A percentile compares a stretch with the other conserved stretches of the same genome.
Conservation (phyloP, 1,140 invertebrate genomes). For the Propsilocerus akamusi region DNA sequence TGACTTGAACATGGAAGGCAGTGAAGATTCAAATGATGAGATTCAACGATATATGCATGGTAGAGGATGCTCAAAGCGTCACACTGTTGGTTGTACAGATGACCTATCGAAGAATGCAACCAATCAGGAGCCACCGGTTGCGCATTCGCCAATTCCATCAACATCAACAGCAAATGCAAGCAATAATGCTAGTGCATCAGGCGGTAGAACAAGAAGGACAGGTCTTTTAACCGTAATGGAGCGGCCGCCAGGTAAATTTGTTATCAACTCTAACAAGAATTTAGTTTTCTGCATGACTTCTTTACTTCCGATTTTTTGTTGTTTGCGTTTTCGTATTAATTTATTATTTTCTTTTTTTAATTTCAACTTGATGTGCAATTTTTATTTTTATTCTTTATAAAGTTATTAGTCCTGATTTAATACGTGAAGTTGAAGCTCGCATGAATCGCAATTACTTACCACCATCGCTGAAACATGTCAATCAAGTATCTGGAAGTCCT, state of each 20-base stretch:
- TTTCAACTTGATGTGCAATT: conserved; percentile 5
- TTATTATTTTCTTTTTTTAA: conserved; percentile 16
- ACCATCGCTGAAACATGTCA: conserved; percentile 33
- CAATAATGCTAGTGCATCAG: conserved; percentile 24
- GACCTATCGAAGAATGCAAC: conserved; percentile 22
- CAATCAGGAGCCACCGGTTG: conserved; percentile 20
- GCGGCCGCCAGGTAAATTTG: conserved; percentile 54
- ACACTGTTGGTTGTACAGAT: conserved; percentile 31
- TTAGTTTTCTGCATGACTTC: conserved; percentile 10
- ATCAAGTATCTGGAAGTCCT: conserved; percentile 14
- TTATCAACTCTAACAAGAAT: too few relatives aligned
- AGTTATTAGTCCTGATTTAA: conserved; percentile 73
- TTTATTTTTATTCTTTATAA: conserved; percentile 11
- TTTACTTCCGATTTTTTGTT: conserved; percentile 19
- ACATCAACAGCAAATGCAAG: conserved; percentile 25
- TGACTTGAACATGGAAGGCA: conserved; percentile 4
- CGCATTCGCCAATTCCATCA: conserved; percentile 20
- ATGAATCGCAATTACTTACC: conserved; percentile 68
- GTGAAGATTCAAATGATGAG: conserved; percentile 21
- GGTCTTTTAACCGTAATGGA: conserved; percentile 71
- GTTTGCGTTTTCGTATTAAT: conserved; percentile 13
- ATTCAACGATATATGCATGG: conserved; percentile 42
- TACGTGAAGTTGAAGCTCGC: conserved; percentile 71
- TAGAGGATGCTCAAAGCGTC: conserved; percentile 41
- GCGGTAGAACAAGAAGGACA: conserved; percentile 47